Evolutionary conservation across 2,888 invertebrate genomes (phyloP), one percentile per base, ranked within the genome.

Genomic region (Abscondita cerata): DNA sequence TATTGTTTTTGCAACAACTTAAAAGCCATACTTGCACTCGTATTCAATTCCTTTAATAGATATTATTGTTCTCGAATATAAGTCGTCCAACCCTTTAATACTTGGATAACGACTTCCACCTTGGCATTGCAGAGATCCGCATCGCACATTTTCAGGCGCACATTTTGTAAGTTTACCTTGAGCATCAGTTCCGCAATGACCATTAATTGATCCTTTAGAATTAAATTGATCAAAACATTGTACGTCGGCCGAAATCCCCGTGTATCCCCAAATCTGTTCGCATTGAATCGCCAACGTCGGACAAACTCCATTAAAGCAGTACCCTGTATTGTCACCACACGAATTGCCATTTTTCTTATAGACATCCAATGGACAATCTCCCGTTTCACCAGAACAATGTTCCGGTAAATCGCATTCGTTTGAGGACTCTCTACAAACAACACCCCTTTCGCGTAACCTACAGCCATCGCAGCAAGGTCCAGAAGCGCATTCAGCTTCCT

Each of bases 331-430:
- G 34, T 62, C 62, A 15, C 56, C 89, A 77, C 98, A 98, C 0
- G 90, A 86, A 62, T 90, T 91, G 0, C 98, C 98, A 80, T 98
- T 97, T 81, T 96, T 96, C 75, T 94, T 91, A 81, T 91, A 90
- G 1, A 94, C 89, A 80, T 99, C 96, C 1, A 83, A 75, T 0
- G 98, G 98, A 81, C 98, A 99, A 67, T 91, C 86, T 0, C 98
- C 98, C 36, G 86, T 87, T 50, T 88, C 87, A 0, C 98, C 98
- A 57, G 93, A 89, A 80, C 98, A 99, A 55, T 89, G 88, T 79
- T 99, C 98, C 15, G 96, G 94, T 25, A 99, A 86, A 83, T 99
- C 98, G 80, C 98, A 99, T 76, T 97, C 97, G 78, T 94, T 95
- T 62, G 87, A 85, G 0, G 95, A 86, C 55, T 91, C 89, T 15